Conservation (phyloP, 2,888 invertebrate genomes). For the Junonia oenone region DNA sequence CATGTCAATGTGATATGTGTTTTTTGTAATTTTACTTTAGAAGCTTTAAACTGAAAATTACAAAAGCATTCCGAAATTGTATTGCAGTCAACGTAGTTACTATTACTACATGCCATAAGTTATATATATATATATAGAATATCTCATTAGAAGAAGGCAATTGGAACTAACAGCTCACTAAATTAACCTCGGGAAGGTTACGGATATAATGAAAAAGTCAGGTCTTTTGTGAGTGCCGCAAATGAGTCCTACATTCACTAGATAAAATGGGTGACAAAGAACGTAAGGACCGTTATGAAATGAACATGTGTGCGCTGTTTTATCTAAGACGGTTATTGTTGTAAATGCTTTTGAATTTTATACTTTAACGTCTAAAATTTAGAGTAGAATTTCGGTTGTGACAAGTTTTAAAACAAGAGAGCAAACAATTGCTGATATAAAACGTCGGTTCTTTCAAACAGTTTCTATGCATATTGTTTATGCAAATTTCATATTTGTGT, state of each 20-base stretch:
- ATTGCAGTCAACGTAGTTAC: too few relatives aligned
- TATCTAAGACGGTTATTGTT: background rate
- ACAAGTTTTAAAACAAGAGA: background rate
- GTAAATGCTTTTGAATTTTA: background rate
- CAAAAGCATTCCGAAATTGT: too few relatives aligned
- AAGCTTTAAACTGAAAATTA: too few relatives aligned
- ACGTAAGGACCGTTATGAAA: constrained; percentile 14
- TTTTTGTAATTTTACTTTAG: too few relatives aligned
- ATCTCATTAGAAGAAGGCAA: constrained; percentile 28
- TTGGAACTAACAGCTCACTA: constrained; percentile 33
- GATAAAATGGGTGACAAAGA: constrained; percentile 23
- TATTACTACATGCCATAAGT: background rate
- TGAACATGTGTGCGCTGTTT: constrained; percentile 16
- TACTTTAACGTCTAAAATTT: background rate
- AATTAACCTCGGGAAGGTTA: constrained; percentile 33
- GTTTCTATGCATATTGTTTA: too few relatives aligned
- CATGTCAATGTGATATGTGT: too few relatives aligned
- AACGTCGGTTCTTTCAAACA: too few relatives aligned
- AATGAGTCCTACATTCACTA: constrained; percentile 17
- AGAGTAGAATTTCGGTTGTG: background rate
- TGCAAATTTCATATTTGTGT: too few relatives aligned
- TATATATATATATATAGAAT: background rate
- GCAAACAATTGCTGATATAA: too few relatives aligned
- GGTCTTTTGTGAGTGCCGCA: constrained; percentile 12
- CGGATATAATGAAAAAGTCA: constrained; percentile 27